phyloP scores from a whole-genome alignment of 2,113 vertebrate species.

The Laticauda laticaudata region DNA sequence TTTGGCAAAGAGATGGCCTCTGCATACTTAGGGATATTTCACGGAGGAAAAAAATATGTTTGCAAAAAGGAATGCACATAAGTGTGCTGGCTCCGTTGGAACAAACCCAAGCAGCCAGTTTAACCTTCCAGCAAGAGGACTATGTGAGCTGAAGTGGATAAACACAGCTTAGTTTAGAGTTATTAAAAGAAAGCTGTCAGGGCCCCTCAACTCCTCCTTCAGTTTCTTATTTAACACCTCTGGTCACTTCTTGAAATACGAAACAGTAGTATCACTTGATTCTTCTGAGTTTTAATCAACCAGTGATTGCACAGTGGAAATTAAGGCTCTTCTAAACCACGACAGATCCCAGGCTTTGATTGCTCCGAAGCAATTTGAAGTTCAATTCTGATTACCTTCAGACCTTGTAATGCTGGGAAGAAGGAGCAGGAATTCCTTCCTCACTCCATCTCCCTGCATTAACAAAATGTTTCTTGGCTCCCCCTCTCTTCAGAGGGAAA shows the following conservation, averaged over 20 bases:
- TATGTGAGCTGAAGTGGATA: conserved; percentile 54
- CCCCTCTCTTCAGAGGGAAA: background rate
- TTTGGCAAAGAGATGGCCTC: conserved; percentile 63
- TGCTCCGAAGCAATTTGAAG: background rate
- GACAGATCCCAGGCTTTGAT: background rate
- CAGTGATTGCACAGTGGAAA: background rate
- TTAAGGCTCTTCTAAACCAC: background rate
- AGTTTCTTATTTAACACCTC: conserved; percentile 4
- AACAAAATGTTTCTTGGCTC: background rate
- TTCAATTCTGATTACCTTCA: background rate
- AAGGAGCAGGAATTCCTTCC: background rate
- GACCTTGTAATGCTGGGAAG: background rate
- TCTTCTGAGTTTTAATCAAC: conserved; percentile 44
- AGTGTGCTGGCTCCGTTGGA: conserved; percentile 65
- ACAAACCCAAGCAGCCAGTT: conserved; percentile 58
- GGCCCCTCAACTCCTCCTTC: conserved; percentile 34
- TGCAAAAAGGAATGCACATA: conserved; percentile 71
- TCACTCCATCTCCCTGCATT: background rate
- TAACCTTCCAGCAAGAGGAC: conserved; percentile 66
- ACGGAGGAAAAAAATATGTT: conserved; percentile 73
- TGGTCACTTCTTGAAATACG: conserved; percentile 4
- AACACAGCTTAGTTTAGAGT: conserved; percentile 48
- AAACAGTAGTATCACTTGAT: background rate
- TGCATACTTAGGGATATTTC: conserved; percentile 66
- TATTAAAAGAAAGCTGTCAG: conserved; percentile 45